Evolutionary conservation across 2,113 vertebrate genomes (phyloP).

Genomic region (Lichenostomus cassidix): DNA sequence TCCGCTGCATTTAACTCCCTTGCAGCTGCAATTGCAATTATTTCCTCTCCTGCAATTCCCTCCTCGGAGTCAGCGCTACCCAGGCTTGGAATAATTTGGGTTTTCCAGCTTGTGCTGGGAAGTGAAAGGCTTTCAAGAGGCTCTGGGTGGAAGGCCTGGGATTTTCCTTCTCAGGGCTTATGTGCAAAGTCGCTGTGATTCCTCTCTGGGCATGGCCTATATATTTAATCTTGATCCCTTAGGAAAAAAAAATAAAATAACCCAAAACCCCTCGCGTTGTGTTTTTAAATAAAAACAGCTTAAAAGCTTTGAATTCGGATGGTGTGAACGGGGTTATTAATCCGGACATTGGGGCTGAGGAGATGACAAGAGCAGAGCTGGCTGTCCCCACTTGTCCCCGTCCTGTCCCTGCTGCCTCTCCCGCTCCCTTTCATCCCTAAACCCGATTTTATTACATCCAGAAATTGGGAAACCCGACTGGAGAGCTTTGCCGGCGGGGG

Average conservation of each 20-base stretch:
- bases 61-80: fast-evolving
- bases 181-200: neutral
- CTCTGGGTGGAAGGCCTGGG: neutral
- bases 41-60: neutral
- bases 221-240: neutral
- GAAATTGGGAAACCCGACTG: neutral
- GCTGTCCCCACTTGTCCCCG: neutral
- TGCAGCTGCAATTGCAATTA: fast-evolving
- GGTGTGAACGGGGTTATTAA: neutral
- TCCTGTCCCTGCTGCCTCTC: neutral
- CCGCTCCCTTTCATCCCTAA: constrained; percentile 48
- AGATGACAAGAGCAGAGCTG: neutral
- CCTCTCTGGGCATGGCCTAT: neutral
- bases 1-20: neutral
- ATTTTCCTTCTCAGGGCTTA: neutral
- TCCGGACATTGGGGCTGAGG: neutral
- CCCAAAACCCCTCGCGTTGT: neutral
- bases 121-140: neutral
- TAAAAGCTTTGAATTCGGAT: neutral
- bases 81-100: neutral
- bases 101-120: neutral
- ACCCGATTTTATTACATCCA: constrained; percentile 36
- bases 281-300: neutral
- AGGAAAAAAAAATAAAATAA: neutral
- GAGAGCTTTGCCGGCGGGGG: neutral